Evolutionary conservation across 2,113 vertebrate species (phyloP).

Genomic region (Brachionichthys hirsutus): DNA sequence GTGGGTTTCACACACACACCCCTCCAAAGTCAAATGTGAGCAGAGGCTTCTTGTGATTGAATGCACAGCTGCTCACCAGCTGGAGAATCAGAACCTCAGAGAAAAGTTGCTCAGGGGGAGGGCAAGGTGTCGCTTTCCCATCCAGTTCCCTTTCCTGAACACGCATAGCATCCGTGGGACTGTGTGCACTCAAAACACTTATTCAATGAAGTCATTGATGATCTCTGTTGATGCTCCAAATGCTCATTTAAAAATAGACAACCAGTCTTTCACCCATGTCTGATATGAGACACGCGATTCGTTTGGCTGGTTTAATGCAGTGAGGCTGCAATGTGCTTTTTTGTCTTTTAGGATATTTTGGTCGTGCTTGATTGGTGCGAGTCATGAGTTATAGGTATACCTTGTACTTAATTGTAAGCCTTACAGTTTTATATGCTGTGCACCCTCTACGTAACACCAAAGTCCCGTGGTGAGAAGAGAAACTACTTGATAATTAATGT

Average conservation of each 20-base stretch:
- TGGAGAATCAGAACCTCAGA: neutral
- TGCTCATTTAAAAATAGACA: slow-evolving; percentile 23
- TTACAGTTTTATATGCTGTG: too few species aligned
- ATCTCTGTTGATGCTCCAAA: slow-evolving; percentile 13
- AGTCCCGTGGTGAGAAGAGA: too few species aligned
- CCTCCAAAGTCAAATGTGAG: too few species aligned
- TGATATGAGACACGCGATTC: too few species aligned
- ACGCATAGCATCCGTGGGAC: neutral
- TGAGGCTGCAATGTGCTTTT: slow-evolving; percentile 1
- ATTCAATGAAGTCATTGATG: slow-evolving; percentile 23
- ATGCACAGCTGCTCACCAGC: neutral
- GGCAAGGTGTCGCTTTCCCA: neutral
- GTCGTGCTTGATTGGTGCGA: slow-evolving; percentile 17
- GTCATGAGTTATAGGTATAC: slow-evolving; percentile 12
- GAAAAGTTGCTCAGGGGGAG: neutral
- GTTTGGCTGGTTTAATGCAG: neutral
- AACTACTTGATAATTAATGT: too few species aligned
- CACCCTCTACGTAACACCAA: too few species aligned
- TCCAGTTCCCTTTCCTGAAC: neutral
- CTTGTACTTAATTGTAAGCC: neutral
- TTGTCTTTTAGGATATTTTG: slow-evolving; percentile 1
- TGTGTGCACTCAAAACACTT: slow-evolving; percentile 5
- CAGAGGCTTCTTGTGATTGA: neutral
- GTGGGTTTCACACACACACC: too few species aligned
- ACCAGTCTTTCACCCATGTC: too few species aligned